Base-by-base conservation (phyloP, 2,113 vertebrate genomes). In the Platichthys stellatus region DNA sequence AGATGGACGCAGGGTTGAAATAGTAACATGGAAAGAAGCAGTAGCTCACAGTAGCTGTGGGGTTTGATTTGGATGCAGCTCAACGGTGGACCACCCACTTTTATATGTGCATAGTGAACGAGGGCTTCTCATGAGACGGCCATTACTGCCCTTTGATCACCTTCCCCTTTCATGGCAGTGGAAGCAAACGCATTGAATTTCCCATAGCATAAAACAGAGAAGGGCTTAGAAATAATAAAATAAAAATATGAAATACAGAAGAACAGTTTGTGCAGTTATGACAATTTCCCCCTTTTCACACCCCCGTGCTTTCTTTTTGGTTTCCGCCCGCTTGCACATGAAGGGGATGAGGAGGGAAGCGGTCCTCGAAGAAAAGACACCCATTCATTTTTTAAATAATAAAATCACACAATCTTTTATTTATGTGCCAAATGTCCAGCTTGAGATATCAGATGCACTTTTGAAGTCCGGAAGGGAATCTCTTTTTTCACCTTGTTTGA, bases 401-500 rank as follows among this genome's bases (percentile, higher is more conserved):
- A 78, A 89, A 93, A 86, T 87, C 82, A 54, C 71, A 28, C 40
- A 17, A 63, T 93, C 51, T 62, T 92, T 93, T 91, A 91, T 93
- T 92, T 38, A 94, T 90, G 79, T 18, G 23, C 70, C 86, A 93
- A 89, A 92, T 88, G 89, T 89, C 90, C 86, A 62, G 72, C 78
- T 75, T 73, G 76, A 75, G 81, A 89, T 87, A 89, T 92, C 88
- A 82, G 87, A 88, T 90, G 90, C 88, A 88, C 86, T 92, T 91
- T 82, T 89, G 86, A 92, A 92, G 88, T 92, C 71, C 60, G 58
- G 73, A 80, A 83, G 73, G 79, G 72, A 86, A 14, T 74, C 12
- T 76, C 82, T 88, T 79, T 91, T 90, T 87, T 83, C 85, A 90
- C 87, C 82, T 90, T 85, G 87, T 92, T 84, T 90, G 86, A 91